Base-by-base conservation (phyloP, 2,113 vertebrate species). In the Actenoides lindsayi region DNA sequence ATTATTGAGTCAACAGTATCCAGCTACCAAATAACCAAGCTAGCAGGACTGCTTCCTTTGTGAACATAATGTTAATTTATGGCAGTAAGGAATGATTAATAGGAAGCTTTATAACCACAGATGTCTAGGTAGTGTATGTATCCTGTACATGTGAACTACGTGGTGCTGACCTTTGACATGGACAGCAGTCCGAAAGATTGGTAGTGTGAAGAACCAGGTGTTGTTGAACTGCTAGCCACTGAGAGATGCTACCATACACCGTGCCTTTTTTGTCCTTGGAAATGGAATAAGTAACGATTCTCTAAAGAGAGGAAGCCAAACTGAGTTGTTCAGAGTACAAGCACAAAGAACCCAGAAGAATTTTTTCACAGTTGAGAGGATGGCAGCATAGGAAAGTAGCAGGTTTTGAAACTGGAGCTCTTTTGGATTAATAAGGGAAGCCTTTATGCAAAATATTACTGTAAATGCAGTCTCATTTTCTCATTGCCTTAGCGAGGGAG, bases 401-500 rank as follows among this genome's bases (percentile, higher is more conserved):
- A 37, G 5, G 9, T 11, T 88, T 83, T 86, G 56, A 71, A 92
- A 54, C 44, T 28, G 57, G 39, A 86, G 19, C 39, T 84, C 27
- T 65, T 86, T 63, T 39, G 48, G 70, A 57, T 93, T 68, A 96
- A 87, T 89, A 59, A 85, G 39, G 69, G 73, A 90, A 87, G 75
- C 83, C 33, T 87, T 85, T 90, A 78, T 90, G 83, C 70, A 82
- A 91, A 88, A 21, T 87, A 68, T 74, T 94, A 21, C 50, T 91
- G 60, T 88, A 89, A 80, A 79, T 97, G 78, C 89, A 95, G 96
- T 92, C 94, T 97, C 68, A 46, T 94, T 73, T 94, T 96, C 95
- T 83, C 69, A 56, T 84, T 88, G 92, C 67, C 35, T 96, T 95
- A 84, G 89, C 92, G 78, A 44, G 81, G 77, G 92, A 97, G 65